A percentile compares a stretch with the other conserved stretches of the same genome.
Evolutionary conservation across 1,140 invertebrate species (phyloP).

Genomic region (Magallana ariakensis): DNA sequence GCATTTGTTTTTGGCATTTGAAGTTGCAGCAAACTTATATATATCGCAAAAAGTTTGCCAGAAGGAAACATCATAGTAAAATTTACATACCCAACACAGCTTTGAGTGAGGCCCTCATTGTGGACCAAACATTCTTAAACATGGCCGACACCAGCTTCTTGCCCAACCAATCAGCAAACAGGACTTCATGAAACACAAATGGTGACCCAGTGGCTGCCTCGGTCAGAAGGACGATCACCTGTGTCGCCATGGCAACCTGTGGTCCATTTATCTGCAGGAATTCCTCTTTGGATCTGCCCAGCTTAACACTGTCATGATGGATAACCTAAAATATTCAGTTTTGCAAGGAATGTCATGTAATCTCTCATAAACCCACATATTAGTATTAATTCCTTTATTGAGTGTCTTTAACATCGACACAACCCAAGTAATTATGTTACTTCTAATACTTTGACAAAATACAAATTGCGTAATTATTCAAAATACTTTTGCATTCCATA

Average conservation of each 20-base stretch:
- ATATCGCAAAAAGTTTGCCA: no score
- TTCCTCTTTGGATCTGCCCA: constrained; percentile 77
- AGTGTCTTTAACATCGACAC: no score
- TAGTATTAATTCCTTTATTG: no score
- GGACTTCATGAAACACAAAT: constrained; percentile 77
- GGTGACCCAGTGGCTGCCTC: constrained; percentile 71
- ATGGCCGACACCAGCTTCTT: constrained; percentile 77
- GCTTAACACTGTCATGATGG: constrained; percentile 76
- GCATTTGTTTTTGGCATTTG: no score
- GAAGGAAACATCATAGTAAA: no score
- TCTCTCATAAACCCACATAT: background rate
- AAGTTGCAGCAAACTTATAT: no score
- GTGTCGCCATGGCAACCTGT: constrained; percentile 70
- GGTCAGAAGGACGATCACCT: constrained; percentile 76
- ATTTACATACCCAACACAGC: constrained; percentile 74
- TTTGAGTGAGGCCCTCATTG: constrained; percentile 71
- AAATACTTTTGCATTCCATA: no score
- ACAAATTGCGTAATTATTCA: no score
- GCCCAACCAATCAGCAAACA: constrained; percentile 79
- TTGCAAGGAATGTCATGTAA: background rate
- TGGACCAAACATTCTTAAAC: constrained; percentile 77
- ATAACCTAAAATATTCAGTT: constrained; percentile 68
- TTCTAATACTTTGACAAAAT: no score
- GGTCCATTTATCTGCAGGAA: constrained; percentile 77
- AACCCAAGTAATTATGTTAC: no score